Base-by-base conservation (phyloP, 2,888 invertebrate genomes). In the Frankliniella intonsa region DNA sequence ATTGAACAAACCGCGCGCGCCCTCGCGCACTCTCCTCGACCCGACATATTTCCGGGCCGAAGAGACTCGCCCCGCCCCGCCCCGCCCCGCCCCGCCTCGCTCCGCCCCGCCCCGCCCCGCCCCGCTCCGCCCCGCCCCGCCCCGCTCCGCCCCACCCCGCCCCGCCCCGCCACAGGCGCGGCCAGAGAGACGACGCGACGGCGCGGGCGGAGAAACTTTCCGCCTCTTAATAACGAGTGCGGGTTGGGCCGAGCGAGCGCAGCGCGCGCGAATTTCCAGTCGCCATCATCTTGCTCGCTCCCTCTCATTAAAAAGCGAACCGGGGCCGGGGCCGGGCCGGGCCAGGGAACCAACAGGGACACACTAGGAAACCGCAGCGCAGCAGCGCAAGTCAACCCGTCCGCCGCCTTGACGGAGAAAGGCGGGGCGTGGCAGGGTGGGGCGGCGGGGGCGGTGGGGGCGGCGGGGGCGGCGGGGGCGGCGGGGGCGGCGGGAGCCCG, bases 181-280 rank as follows among this genome's bases (percentile, higher is more conserved):
- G 38, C 38, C 38, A 38, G 38, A 38, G 38, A 38, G 38, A 38
- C 38, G 38, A 38, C 38, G 38, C 38, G 38, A 38, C 38, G 38
- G 38, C 38, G 38, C 38, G 38, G 38, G 38, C 38, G 38, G 38
- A 9, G 55, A 55, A 55, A 69, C 69, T 69, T 22, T 69, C 69
- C 22, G 69, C 69, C 69, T 76, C 69, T 76, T 22, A 76, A 76
- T 76, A 76, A 22, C 69, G 69, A 22, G 69, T 69, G n/a, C 69
- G 69, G 69, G 22, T 22, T 25, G 22, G 22, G 11, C 5, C 22
- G 22, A 22, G n/a, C 22, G 22, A 22, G n/a, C 22, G 12, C 69
- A 25, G 12, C 69, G 69, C 25, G 38, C 38, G 38, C 38, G 38
- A 38, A 38, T 38, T 38, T 38, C 38, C 38, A 38, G 38, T 38